Evolutionary conservation across 1,140 invertebrate genomes (phyloP).

Genomic region (Tetramorium alpestre): DNA sequence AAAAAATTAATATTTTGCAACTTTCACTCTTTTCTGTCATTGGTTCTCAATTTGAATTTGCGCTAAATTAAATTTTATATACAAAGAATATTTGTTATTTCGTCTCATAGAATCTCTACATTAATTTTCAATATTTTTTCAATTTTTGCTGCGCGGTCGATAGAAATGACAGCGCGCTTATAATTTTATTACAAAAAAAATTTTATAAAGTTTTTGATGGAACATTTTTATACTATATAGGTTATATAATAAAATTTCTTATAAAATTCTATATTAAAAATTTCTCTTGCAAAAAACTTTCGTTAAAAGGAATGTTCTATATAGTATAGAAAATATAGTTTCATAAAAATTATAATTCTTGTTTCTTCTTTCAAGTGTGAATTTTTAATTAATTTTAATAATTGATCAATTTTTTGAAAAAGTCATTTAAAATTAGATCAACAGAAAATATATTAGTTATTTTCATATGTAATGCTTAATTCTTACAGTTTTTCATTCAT

Average conservation of each 20-base stretch:
- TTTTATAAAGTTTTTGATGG: background rate
- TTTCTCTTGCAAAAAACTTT: background rate
- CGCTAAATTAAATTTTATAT: background rate
- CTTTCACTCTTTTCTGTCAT: too few species aligned
- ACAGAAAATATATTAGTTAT: slow-evolving; percentile 5
- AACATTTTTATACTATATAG: background rate
- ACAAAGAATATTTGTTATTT: background rate
- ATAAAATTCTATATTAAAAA: background rate
- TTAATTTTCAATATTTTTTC: background rate
- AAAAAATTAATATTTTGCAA: too few species aligned
- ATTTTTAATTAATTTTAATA: background rate
- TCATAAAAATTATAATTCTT: background rate
- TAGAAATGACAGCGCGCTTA: background rate
- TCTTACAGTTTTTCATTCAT: background rate
- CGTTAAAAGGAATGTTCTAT: background rate
- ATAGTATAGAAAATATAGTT: background rate
- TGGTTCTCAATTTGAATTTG: background rate
- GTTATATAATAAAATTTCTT: background rate
- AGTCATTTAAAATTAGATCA: background rate
- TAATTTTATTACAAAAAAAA: background rate
- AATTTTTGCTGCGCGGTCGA: background rate
- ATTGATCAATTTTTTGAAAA: background rate
- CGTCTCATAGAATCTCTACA: background rate
- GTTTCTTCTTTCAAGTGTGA: background rate
- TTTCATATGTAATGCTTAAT: background rate